Evolutionary conservation across 2,888 invertebrate genomes (phyloP), one percentile per base, ranked within the genome.

Genomic region (Blastobasis adustella): DNA sequence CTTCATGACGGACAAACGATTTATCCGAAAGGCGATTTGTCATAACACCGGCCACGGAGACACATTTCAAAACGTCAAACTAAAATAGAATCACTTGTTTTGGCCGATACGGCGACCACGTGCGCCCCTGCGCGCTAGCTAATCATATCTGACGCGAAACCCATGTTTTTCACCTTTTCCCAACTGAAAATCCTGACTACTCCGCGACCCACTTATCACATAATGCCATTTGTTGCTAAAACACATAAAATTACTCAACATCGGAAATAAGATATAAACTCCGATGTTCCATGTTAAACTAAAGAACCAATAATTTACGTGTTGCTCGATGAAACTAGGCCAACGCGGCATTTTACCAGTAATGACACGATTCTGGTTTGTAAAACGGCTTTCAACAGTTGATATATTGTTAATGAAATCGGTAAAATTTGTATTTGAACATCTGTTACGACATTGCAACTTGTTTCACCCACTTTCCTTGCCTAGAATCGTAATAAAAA

Each of bases 321-420:
- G 74, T 71, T 73, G 71, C 65, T 73, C 73, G 70, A 68, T 59
- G 62, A 81, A n/a, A 73, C 67, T 78, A 62, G 79, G 78, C 63
- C 79, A 72, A 58, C 67, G 70, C 63, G 67, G 72, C 76, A 73
- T 76, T 70, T 79, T 76, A 71, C 66, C 67, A 72, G 59, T 67
- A 75, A 73, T 72, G 79, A 77, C 77, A 80, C 73, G 68, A 70
- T 73, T 68, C 64, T 61, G 53, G 23, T 57, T 55, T 54, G 59
- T 60, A 54, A 53, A 63, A 66, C 60, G 55, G 63, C 63, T 68
- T 68, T 66, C 60, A 54, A 39, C 49, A 44, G 47, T 41, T 66
- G 66, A 69, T 59, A 69, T 66, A 71, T 67, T 59, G 49, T 54
- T 54, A 37, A 23, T 55, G 54, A 51, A 52, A 40, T 9, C 38